Conservation (phyloP, 2,113 vertebrate species). For the Triplophysa dalaica region DNA sequence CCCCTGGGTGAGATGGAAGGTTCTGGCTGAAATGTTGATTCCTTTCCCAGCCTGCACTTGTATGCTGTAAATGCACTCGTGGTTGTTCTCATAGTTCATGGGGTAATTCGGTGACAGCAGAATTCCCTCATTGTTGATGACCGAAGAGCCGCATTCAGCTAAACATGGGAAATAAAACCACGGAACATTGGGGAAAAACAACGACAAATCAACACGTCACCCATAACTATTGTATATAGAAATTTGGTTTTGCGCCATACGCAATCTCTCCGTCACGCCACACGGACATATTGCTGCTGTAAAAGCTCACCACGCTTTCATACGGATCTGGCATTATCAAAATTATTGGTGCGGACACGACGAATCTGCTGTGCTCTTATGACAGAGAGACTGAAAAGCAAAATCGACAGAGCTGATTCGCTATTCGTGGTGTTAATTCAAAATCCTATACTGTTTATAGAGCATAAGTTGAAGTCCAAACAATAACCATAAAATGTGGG, state of each 20-base stretch:
- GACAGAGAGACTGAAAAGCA: slow-evolving; percentile 1
- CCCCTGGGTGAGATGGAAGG: slow-evolving; percentile 92
- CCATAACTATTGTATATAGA: slow-evolving; percentile 36
- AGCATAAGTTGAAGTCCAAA: slow-evolving; percentile 20
- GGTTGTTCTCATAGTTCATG: slow-evolving; percentile 79
- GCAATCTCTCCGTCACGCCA: slow-evolving; percentile 33
- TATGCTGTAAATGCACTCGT: slow-evolving; percentile 98
- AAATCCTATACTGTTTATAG: not conserved
- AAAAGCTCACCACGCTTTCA: slow-evolving; percentile 24
- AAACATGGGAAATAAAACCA: slow-evolving; percentile 44
- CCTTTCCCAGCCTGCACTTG: slow-evolving; percentile 97
- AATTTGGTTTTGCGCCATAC: slow-evolving; percentile 37
- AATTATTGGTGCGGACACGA: slow-evolving; percentile 46
- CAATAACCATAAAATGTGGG: slow-evolving; percentile 46
- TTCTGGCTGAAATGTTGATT: slow-evolving; percentile 93
- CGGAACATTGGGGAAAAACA: slow-evolving; percentile 43
- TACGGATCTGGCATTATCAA: slow-evolving; percentile 16
- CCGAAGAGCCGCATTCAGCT: slow-evolving; percentile 79
- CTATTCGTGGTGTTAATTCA: slow-evolving; percentile 4
- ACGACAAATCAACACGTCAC: slow-evolving; percentile 42
- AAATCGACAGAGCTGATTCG: slow-evolving; percentile 24
- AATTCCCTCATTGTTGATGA: slow-evolving; percentile 76
- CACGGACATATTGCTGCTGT: slow-evolving; percentile 46
- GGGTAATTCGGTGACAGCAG: slow-evolving; percentile 81
- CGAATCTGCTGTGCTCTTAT: slow-evolving; percentile 4